Percentiles rank a stretch among this genome's conserved stretches.
These are phyloP conservation scores for Eupeodes corollae DNA, from an alignment of 1,140 invertebrate species.

Conservation along the genomic window DNA sequence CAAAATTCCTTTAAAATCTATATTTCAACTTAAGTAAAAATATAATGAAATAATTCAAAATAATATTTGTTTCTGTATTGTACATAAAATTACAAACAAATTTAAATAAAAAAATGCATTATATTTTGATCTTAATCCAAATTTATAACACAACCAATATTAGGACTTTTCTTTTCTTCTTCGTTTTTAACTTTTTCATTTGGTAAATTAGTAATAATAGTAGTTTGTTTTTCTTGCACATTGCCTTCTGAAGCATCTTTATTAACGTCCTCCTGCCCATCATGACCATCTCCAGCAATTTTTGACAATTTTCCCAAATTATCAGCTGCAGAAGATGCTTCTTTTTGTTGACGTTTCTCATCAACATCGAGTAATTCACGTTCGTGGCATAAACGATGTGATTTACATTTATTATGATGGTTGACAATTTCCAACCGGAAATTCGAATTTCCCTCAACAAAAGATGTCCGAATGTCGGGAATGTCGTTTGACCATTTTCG, in stretches of 20 bases:
- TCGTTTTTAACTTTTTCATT: too few species aligned
- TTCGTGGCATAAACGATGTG: constrained; percentile 51
- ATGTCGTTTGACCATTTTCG: constrained; percentile 57
- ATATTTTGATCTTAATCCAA: background rate
- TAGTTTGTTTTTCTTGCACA: background rate
- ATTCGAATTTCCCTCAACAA: constrained; percentile 61
- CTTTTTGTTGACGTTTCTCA: constrained; percentile 6
- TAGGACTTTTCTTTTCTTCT: too few species aligned
- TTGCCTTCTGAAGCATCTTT: background rate
- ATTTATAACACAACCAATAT: background rate
- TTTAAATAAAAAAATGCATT: background rate
- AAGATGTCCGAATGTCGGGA: constrained; percentile 58
- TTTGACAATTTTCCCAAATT: background rate
- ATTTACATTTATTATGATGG: constrained; percentile 64
- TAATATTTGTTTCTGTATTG: background rate
- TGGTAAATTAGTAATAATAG: background rate
- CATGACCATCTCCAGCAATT: too few species aligned
- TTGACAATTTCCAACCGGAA: constrained; percentile 64
- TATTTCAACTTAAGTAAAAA: background rate
- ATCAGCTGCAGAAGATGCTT: constrained; percentile 6
- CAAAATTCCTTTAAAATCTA: too few species aligned
- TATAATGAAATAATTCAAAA: background rate
- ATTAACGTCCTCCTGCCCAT: background rate
- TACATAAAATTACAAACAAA: background rate
- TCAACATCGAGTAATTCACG: constrained; percentile 37